Percentiles rank a stretch among this genome's conserved stretches.
These are phyloP conservation scores for Torymus aiolomorphi DNA, from an alignment of 2,888 invertebrate species.

Conservation along the genomic window DNA sequence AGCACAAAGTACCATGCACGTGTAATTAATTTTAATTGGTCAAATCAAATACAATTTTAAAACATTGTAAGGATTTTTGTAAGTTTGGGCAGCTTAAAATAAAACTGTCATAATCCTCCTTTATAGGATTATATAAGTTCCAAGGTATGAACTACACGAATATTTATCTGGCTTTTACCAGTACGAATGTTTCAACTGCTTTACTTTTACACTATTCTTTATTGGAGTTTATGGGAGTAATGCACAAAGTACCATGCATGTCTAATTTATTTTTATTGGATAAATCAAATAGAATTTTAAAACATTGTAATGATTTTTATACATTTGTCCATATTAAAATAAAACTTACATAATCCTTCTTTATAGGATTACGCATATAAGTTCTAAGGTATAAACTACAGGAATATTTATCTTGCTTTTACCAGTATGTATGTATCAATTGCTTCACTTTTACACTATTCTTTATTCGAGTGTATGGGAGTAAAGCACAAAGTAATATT, in stretches of 20 bases:
- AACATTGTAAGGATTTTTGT: neutral
- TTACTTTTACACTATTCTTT: neutral
- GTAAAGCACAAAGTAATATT: too few relatives aligned
- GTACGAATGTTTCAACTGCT: neutral
- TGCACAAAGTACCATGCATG: neutral
- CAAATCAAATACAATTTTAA: neutral
- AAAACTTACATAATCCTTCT: too few relatives aligned
- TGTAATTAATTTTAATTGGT: neutral
- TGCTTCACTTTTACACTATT: too few relatives aligned
- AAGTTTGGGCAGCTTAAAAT: neutral
- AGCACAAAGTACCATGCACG: neutral
- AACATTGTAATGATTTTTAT: neutral
- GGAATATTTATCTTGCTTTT: too few relatives aligned
- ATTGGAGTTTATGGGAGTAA: neutral
- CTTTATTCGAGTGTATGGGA: too few relatives aligned
- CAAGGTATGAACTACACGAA: too few relatives aligned
- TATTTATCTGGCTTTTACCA: neutral
- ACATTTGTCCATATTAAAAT: neutral
- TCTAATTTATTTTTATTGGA: neutral
- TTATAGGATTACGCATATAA: too few relatives aligned
- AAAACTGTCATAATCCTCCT: neutral
- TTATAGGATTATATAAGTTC: neutral
- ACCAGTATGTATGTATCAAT: too few relatives aligned
- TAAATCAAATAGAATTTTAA: neutral
- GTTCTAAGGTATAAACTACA: too few relatives aligned